Percentiles rank a stretch among this genome's conserved stretches.
phyloP scores from a whole-genome alignment of 1,140 invertebrate genomes.

The Xylocopa sonorina region DNA sequence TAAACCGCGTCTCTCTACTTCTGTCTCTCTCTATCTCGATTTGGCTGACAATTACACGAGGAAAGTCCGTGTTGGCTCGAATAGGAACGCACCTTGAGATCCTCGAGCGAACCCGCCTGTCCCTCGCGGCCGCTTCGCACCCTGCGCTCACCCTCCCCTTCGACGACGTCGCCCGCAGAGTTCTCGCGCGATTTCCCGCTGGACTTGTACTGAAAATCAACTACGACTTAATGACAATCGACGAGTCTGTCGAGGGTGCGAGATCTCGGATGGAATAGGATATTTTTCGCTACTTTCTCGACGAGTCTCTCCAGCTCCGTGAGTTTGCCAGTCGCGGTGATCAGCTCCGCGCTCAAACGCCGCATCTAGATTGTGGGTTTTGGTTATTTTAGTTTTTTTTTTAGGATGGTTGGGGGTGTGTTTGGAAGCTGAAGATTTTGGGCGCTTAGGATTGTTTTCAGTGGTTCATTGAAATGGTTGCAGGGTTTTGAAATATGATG shows the following conservation, averaged over 20 bases:
- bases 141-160: conserved; percentile 36
- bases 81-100: conserved; percentile 67
- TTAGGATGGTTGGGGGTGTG: too few relatives aligned
- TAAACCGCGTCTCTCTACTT: conserved; percentile 20
- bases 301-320: conserved; percentile 68
- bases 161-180: conserved; percentile 37
- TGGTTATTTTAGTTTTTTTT: background rate
- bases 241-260: background rate
- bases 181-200: conserved; percentile 41
- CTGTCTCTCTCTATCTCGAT: conserved; percentile 39
- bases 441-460: background rate
- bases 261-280: background rate
- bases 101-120: conserved; percentile 54
- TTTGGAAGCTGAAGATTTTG: too few relatives aligned
- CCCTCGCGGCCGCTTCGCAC: conserved; percentile 20
- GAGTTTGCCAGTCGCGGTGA: conserved; percentile 61
- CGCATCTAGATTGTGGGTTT: conserved; percentile 57
- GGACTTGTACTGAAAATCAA: conserved; percentile 69
- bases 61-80: background rate
- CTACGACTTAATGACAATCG: conserved; percentile 67
- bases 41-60: background rate
- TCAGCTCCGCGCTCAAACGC: conserved; percentile 63
- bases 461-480: too few relatives aligned
- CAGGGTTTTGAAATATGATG: too few relatives aligned
- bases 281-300: conserved; percentile 69